phyloP scores from a whole-genome alignment of 1,140 invertebrate genomes.

The Panagrolaimus sp. region DNA sequence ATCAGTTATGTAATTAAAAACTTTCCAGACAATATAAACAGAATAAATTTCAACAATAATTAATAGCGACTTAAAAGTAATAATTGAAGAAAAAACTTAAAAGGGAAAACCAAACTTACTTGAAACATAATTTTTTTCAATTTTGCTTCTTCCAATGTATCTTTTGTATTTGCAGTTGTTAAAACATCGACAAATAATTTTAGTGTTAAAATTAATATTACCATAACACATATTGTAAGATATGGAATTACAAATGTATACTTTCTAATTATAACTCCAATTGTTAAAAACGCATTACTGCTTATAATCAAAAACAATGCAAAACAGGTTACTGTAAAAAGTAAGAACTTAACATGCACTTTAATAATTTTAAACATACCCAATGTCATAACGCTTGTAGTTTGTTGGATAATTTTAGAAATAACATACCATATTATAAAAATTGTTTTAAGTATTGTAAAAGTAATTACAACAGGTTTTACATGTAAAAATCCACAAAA shows the following conservation, averaged over 20 bases:
- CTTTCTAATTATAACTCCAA: slow-evolving; percentile 23
- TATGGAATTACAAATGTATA: slow-evolving; percentile 33
- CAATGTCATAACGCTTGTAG: slow-evolving; percentile 13
- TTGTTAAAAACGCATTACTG: slow-evolving; percentile 23
- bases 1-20: slow-evolving; percentile 34
- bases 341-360: slow-evolving; percentile 12
- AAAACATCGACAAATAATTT: slow-evolving; percentile 34
- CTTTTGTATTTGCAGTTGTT: slow-evolving; percentile 30
- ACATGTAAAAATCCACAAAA: slow-evolving; percentile 27
- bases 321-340: slow-evolving; percentile 17
- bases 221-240: slow-evolving; percentile 27
- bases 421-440: slow-evolving; percentile 19
- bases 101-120: neutral
- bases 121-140: slow-evolving; percentile 21
- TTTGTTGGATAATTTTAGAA: slow-evolving; percentile 2
- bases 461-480: slow-evolving; percentile 18
- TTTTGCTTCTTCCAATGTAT: slow-evolving; percentile 24
- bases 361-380: slow-evolving; percentile 18
- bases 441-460: slow-evolving; percentile 23
- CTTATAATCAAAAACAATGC: slow-evolving; percentile 17
- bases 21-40: slow-evolving; percentile 28
- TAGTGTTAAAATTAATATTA: slow-evolving; percentile 28
- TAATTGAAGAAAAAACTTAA: neutral
- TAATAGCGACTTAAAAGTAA: slow-evolving; percentile 28
- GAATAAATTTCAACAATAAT: slow-evolving; percentile 32